A percentile compares a stretch with the other conserved stretches of the same genome.
These are phyloP conservation scores for Allenopithecus nigroviridis DNA, from an alignment of 2,797 vertebrate genomes.

Conservation along the genomic window DNA sequence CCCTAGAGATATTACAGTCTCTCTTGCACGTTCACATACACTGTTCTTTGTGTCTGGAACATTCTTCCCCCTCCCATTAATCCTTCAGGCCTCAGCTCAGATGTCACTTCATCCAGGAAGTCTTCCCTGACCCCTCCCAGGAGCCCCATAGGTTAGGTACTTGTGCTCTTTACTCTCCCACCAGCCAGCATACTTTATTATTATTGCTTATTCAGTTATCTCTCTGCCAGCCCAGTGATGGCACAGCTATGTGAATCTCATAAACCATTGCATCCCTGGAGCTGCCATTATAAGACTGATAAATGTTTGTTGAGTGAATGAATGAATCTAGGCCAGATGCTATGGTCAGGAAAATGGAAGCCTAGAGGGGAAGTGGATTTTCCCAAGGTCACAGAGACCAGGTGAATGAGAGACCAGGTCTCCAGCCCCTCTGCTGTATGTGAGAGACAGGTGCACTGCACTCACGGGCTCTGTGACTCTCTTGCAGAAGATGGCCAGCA, in stretches of 20 bases:
- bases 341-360: neutral
- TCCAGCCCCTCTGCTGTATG: neutral
- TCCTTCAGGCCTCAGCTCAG: neutral
- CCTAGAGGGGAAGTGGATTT: neutral
- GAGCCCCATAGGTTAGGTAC: neutral
- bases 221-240: neutral
- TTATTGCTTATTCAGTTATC: neutral
- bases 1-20: neutral
- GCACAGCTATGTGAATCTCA: neutral
- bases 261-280: neutral
- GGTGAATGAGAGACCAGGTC: neutral
- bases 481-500: constrained; percentile 95
- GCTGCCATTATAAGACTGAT: neutral
- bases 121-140: neutral
- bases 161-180: neutral
- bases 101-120: neutral
- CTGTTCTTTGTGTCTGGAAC: neutral
- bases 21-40: neutral
- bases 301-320: neutral
- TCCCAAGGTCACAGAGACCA: neutral
- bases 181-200: neutral
- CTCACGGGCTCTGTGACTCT: constrained; percentile 94
- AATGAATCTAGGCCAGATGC: neutral
- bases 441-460: neutral
- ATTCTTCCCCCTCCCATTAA: neutral